phyloP scores from a whole-genome alignment of 2,888 invertebrate genomes.

The Lamproptera curius region DNA sequence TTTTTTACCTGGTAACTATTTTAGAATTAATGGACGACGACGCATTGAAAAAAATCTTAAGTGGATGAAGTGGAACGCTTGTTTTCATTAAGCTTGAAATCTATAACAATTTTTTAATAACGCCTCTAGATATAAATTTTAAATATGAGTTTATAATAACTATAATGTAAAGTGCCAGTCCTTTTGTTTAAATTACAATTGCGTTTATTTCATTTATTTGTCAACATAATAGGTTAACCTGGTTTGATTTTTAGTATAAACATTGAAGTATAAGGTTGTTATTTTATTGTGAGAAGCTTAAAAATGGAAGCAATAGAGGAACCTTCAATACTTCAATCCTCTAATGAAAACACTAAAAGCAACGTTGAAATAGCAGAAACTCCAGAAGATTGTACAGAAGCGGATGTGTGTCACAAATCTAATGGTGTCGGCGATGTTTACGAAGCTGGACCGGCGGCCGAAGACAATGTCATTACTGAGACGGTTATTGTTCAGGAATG shows the following conservation, averaged over 20 bases:
- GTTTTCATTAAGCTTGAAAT: slow-evolving; percentile 17
- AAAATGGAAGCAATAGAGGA: slow-evolving; percentile 47
- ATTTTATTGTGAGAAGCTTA: slow-evolving; percentile 3
- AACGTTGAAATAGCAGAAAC: slow-evolving; percentile 35
- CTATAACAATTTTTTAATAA: slow-evolving; percentile 5
- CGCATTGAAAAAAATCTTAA: slow-evolving; percentile 32
- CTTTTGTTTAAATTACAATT: slow-evolving; percentile 23
- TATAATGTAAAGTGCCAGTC: slow-evolving; percentile 15
- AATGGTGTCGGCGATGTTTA: slow-evolving; percentile 52
- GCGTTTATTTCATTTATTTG: slow-evolving; percentile 43
- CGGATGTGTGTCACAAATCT: slow-evolving; percentile 54
- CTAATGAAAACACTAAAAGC: slow-evolving; percentile 41
- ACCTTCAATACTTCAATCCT: slow-evolving; percentile 35
- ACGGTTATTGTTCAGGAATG: slow-evolving; percentile 3
- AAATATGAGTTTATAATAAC: not conserved
- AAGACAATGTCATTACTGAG: slow-evolving; percentile 9
- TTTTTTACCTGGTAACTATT: slow-evolving; percentile 1
- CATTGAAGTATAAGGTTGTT: slow-evolving; percentile 21
- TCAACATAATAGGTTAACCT: slow-evolving; percentile 41
- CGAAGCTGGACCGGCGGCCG: slow-evolving; percentile 3
- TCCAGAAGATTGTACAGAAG: slow-evolving; percentile 34
- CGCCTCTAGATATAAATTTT: not conserved
- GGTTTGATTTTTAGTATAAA: slow-evolving; percentile 27
- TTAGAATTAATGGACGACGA: slow-evolving; percentile 29
- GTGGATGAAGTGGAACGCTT: slow-evolving; percentile 20